These are phyloP conservation scores for Telmatochromis sp. DNA, from an alignment of 2,113 vertebrate genomes.

Conservation along the genomic window DNA sequence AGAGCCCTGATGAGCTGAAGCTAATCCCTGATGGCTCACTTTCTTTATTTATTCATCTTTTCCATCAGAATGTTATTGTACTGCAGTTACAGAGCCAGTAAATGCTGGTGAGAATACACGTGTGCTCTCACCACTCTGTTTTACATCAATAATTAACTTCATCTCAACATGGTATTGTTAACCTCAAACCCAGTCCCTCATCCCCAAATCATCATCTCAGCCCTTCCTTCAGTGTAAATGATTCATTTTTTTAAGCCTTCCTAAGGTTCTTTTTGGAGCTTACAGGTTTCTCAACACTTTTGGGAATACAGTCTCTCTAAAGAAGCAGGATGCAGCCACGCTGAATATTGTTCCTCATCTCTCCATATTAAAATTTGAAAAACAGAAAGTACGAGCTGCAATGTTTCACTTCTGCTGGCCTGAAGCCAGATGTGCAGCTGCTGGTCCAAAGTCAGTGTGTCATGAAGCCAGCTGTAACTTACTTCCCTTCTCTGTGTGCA, in stretches of 20 bases:
- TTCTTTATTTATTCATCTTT: background rate
- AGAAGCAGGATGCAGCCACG: background rate
- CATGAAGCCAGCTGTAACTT: background rate
- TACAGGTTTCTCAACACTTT: background rate
- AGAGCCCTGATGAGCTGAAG: background rate
- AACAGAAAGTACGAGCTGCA: background rate
- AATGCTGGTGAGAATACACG: background rate
- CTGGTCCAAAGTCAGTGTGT: background rate
- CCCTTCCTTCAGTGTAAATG: background rate
- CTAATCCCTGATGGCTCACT: background rate
- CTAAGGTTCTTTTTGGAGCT: background rate
- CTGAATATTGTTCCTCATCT: background rate
- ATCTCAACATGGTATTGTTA: background rate
- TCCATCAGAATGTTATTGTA: background rate
- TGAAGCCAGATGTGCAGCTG: background rate
- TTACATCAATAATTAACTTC: background rate
- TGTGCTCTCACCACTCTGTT: background rate
- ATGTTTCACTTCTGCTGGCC: constrained; percentile 36
- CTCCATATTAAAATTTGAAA: background rate
- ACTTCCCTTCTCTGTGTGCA: background rate
- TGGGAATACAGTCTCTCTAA: background rate
- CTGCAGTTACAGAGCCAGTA: background rate
- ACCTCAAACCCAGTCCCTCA: background rate
- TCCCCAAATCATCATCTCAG: background rate
- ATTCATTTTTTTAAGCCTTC: background rate